These are phyloP conservation scores for Fragum sueziense DNA, from an alignment of 2,888 invertebrate species.

Conservation along the genomic window DNA sequence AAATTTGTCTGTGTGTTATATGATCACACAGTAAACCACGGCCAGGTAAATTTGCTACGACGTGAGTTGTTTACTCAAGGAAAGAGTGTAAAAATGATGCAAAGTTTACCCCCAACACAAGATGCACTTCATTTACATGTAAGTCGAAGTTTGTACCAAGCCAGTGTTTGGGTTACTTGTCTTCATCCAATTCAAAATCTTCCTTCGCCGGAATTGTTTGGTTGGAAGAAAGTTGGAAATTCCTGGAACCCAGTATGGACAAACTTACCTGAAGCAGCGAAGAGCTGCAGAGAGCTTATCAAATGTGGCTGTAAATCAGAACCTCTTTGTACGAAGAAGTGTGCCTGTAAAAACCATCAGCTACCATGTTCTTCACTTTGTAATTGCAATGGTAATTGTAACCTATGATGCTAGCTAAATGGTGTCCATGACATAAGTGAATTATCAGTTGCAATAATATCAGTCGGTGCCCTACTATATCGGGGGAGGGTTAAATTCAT, in stretches of 20 bases:
- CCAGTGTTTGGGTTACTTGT: neutral
- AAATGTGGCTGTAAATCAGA: slow-evolving; percentile 37
- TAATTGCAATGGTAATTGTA: slow-evolving; percentile 7
- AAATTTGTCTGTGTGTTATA: slow-evolving; percentile 8
- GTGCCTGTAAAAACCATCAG: slow-evolving; percentile 1
- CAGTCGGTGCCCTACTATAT: too few relatives aligned
- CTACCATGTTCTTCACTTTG: neutral
- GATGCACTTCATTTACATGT: slow-evolving; percentile 49
- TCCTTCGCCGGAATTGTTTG: slow-evolving; percentile 23
- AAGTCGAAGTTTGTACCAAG: slow-evolving; percentile 32
- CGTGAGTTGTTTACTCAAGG: neutral
- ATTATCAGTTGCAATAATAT: neutral
- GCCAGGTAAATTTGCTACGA: neutral
- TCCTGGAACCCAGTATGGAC: slow-evolving; percentile 41
- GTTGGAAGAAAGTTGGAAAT: slow-evolving; percentile 26
- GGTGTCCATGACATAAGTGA: neutral
- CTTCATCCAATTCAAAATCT: neutral
- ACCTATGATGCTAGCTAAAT: neutral
- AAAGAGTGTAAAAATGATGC: too few relatives aligned
- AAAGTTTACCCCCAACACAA: too few relatives aligned
- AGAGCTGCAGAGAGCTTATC: slow-evolving; percentile 33
- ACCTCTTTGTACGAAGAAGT: slow-evolving; percentile 10
- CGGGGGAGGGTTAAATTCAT: neutral
- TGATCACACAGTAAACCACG: slow-evolving; percentile 1
- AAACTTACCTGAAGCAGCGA: slow-evolving; percentile 24